Evolutionary conservation across 2,113 vertebrate species (phyloP), one percentile per base, ranked within the genome.

Genomic region (Caretta caretta): DNA sequence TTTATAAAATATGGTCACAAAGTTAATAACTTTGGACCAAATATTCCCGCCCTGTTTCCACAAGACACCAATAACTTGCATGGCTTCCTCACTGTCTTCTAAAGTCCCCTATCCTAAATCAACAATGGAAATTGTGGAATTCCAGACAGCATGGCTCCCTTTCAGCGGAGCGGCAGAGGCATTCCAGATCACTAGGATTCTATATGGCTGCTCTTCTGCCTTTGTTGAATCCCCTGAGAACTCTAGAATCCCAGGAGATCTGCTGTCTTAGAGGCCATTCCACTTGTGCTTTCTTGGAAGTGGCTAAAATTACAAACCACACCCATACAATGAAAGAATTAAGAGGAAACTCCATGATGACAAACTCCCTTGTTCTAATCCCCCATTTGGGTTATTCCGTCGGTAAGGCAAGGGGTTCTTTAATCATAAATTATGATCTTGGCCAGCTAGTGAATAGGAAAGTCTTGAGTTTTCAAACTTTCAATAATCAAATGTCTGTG

Each of bases 21-120:
- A 94, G 48, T 84, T 83, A 93, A 96, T 90, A 89, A 92, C 53
- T 4, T 2, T 75, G 85, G 59, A 84, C 89, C 56, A 88, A 86
- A 86, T 92, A 56, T 27, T 93, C 56, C 65, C 10, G 1, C 80
- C 87, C 88, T n/a, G 57, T 59, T 94, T 90, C 90, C 75, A 42
- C 51, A 24, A 59, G 90, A 59, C 79, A 93, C 80, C 51, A 86
- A 9, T 72, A 72, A 38, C n/a, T 38, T 72, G 87, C 54, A 38
- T 10, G 65, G 93, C 13, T 57, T 89, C 72, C 88, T 72, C 59
- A 83, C 27, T 38, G 62, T n/a, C 38, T n/a, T 87, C 82, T 84
- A 85, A 94, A 76, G 84, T 80, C 78, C 31, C 29, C 56, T 88
- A 59, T n/a, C 27, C 83, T 49, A 59, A 69, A 49, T 50, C 86